phyloP scores from a whole-genome alignment of 2,113 vertebrate genomes.

The Nothocercus nigrocapillus region DNA sequence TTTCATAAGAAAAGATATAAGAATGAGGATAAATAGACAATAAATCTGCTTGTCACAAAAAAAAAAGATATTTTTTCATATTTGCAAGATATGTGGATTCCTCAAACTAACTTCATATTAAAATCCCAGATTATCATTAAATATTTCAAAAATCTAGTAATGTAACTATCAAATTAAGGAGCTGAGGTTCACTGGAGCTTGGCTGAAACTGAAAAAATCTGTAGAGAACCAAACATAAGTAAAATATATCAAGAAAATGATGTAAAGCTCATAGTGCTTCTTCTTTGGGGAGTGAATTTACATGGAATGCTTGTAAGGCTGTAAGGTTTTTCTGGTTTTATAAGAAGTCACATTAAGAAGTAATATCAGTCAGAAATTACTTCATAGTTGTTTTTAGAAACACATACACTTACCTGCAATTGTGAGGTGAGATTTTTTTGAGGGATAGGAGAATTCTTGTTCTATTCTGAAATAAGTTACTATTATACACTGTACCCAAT shows the following conservation, averaged over 20 bases:
- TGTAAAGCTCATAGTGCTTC: neutral
- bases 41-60: neutral
- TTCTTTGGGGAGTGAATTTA: neutral
- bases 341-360: neutral
- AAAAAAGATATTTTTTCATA: neutral
- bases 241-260: neutral
- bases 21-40: neutral
- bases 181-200: neutral
- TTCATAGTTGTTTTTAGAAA: neutral
- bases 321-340: neutral
- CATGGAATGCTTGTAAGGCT: neutral
- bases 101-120: neutral
- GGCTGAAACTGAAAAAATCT: neutral
- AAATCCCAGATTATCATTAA: neutral
- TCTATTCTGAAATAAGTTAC: neutral
- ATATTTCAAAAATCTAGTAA: neutral
- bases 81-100: neutral
- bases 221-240: neutral
- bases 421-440: neutral
- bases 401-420: neutral
- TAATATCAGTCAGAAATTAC: accelerated
- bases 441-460: neutral
- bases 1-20: neutral
- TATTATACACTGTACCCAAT: accelerated
- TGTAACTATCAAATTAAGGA: neutral